Percentiles rank a stretch among this genome's conserved stretches.
phyloP scores from a whole-genome alignment of 2,888 invertebrate species.

The Drosophila sordidapex region DNA sequence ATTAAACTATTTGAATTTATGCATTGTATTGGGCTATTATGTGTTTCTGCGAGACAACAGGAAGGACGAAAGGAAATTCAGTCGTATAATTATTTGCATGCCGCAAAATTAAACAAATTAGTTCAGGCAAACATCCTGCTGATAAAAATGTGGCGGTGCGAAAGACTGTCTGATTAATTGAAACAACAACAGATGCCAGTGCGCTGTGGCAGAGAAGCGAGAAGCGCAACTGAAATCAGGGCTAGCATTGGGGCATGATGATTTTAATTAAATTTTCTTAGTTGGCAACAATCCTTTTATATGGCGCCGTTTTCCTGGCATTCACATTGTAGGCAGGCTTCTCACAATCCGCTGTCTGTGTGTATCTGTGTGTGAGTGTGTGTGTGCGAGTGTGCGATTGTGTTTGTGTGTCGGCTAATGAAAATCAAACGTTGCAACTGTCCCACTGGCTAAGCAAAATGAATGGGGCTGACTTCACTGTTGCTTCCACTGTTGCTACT shows the following conservation, averaged over 20 bases:
- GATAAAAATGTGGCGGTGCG: constrained; percentile 57
- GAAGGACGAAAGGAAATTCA: constrained; percentile 55
- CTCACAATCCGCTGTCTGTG: constrained; percentile 29
- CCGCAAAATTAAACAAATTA: constrained; percentile 69
- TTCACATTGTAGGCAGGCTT: constrained; percentile 33
- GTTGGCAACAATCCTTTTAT: constrained; percentile 77
- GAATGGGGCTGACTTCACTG: constrained; percentile 42
- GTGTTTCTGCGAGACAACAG: constrained; percentile 12
- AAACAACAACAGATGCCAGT: constrained; percentile 7
- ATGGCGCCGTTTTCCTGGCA: constrained; percentile 59
- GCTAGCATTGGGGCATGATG: constrained; percentile 34
- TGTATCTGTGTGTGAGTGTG: not conserved
- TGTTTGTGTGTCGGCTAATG: constrained; percentile 46
- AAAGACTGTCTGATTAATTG: constrained; percentile 60
- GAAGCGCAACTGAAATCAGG: constrained; percentile 5
- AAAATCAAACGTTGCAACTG: constrained; percentile 65
- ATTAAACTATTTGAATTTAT: constrained; percentile 1
- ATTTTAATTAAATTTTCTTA: constrained; percentile 77
- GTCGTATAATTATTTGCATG: constrained; percentile 59
- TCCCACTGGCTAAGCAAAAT: constrained; percentile 46
- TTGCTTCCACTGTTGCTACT: constrained; percentile 2
- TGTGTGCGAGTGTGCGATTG: constrained; percentile 12
- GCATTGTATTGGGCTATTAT: not conserved
- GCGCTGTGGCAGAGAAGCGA: not conserved
- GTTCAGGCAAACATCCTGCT: constrained; percentile 75